phyloP scores from a whole-genome alignment of 2,888 invertebrate genomes.

The Nemotelus pantherinus region DNA sequence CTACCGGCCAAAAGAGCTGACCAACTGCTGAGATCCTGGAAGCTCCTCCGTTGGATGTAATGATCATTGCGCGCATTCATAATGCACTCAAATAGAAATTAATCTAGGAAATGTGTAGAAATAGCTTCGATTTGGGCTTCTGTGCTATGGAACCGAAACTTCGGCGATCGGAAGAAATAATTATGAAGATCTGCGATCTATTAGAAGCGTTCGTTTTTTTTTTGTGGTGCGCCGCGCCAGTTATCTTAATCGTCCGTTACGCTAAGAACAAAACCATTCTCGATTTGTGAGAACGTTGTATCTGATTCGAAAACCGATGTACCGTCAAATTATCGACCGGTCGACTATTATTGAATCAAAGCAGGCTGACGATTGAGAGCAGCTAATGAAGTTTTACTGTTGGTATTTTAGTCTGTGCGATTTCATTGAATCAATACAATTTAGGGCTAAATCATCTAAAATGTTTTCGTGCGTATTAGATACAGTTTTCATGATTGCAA shows the following conservation, averaged over 20 bases:
- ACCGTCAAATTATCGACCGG: slow-evolving; percentile 26
- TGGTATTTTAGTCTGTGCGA: too few relatives aligned
- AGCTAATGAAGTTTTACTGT: not conserved
- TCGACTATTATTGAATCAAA: slow-evolving; percentile 27
- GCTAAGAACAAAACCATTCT: slow-evolving; percentile 38
- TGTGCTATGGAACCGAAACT: not conserved
- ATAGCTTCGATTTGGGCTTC: slow-evolving; percentile 7
- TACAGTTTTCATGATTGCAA: too few relatives aligned
- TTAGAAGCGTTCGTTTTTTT: slow-evolving; percentile 24
- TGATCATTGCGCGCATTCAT: slow-evolving; percentile 45
- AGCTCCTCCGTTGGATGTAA: slow-evolving; percentile 44
- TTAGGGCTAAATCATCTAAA: too few relatives aligned
- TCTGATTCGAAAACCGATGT: slow-evolving; percentile 30
- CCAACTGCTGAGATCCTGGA: slow-evolving; percentile 40
- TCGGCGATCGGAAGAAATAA: slow-evolving; percentile 27
- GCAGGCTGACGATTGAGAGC: slow-evolving; percentile 26
- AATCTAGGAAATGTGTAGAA: slow-evolving; percentile 30
- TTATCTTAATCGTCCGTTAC: slow-evolving; percentile 41
- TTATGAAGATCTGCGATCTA: slow-evolving; percentile 33
- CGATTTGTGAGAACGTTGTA: slow-evolving; percentile 28
- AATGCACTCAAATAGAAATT: slow-evolving; percentile 44
- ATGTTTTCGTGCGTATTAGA: too few relatives aligned
- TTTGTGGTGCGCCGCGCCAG: not conserved
- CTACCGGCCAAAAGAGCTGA: not conserved
- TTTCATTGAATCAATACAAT: too few relatives aligned